These are phyloP conservation scores for Coleophora flavipennella DNA, from an alignment of 2,888 invertebrate species.

Conservation along the genomic window DNA sequence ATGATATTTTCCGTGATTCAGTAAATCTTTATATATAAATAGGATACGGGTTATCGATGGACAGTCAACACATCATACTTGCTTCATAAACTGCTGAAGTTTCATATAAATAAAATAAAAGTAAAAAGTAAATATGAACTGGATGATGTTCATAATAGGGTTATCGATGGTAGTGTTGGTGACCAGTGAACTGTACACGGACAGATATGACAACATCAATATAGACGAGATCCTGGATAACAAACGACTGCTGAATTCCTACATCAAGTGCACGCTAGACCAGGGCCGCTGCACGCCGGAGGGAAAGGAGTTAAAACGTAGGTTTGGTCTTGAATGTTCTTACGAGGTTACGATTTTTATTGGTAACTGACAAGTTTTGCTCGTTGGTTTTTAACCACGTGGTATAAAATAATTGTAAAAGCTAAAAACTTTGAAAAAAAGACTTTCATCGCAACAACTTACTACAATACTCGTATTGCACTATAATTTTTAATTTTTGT, in stretches of 20 bases:
- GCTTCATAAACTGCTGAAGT: neutral
- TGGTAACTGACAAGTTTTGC: too few species aligned
- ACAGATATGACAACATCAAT: constrained; percentile 79
- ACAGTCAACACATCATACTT: neutral
- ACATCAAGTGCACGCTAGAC: constrained; percentile 78
- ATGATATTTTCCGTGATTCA: constrained; percentile 16
- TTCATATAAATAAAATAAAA: neutral
- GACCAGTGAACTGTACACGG: constrained; percentile 61
- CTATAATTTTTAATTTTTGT: too few species aligned
- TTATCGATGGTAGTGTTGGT: constrained; percentile 15
- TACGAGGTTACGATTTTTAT: too few species aligned
- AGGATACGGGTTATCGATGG: neutral
- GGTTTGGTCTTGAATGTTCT: constrained; percentile 11
- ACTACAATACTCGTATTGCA: too few species aligned
- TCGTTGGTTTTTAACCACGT: too few species aligned
- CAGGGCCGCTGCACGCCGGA: constrained; percentile 78
- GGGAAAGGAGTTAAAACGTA: constrained; percentile 79
- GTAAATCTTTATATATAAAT: constrained; percentile 5
- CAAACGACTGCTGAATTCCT: constrained; percentile 76
- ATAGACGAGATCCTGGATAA: constrained; percentile 78
- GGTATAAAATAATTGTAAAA: too few species aligned
- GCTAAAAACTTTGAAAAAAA: too few species aligned
- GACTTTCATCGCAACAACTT: too few species aligned
- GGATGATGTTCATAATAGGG: constrained; percentile 17
- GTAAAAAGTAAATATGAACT: constrained; percentile 27